Evolutionary conservation across 2,888 invertebrate genomes (phyloP).

Genomic region (Tenthredo mesomela): DNA sequence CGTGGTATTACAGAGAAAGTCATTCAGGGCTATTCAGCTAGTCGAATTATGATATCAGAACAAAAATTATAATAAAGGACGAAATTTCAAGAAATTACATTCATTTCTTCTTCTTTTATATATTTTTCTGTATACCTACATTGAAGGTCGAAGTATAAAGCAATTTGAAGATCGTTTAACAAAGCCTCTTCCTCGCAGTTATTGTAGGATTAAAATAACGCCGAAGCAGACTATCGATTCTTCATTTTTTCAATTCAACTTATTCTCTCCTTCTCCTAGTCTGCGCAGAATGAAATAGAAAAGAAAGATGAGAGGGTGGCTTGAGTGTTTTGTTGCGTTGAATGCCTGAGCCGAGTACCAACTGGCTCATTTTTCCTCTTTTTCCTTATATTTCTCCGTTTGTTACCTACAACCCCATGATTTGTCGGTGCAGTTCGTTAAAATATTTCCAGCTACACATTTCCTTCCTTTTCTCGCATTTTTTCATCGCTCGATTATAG

Average conservation of each 20-base stretch:
- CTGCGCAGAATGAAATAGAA: neutral
- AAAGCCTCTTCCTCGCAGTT: neutral
- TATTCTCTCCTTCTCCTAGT: neutral
- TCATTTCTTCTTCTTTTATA: neutral
- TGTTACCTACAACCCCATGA: neutral
- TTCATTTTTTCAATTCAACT: conserved; percentile 19
- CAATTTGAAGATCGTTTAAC: neutral
- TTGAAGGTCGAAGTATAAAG: neutral
- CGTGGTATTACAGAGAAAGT: no score
- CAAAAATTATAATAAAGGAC: neutral
- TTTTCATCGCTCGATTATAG: no score
- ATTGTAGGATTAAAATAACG: neutral
- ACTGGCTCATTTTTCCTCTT: neutral
- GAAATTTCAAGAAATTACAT: neutral
- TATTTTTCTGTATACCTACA: neutral
- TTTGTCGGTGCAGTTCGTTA: conserved; percentile 19
- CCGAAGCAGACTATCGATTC: neutral
- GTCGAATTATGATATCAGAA: neutral
- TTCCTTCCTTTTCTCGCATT: no score
- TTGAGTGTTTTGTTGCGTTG: conserved; percentile 1
- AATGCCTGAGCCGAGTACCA: conserved; percentile 10
- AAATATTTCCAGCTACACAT: neutral
- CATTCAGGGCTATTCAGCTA: no score
- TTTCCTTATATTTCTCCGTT: neutral
- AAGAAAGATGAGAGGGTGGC: neutral